These are phyloP conservation scores for Orius laevigatus DNA, from an alignment of 1,140 invertebrate species.

Conservation along the genomic window DNA sequence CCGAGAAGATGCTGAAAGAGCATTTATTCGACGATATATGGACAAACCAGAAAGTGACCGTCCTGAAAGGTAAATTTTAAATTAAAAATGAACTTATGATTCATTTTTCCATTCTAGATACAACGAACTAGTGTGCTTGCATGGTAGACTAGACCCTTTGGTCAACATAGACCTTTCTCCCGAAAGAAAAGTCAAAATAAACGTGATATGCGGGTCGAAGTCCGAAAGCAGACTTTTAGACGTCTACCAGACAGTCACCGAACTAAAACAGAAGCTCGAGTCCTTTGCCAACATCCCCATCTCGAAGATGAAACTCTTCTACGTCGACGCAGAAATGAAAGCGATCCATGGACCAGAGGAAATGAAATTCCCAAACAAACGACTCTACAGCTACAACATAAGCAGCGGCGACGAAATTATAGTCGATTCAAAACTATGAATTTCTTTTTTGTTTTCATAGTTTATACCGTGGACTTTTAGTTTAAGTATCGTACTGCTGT, in stretches of 20 bases:
- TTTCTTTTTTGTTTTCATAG: background rate
- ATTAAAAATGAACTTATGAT: background rate
- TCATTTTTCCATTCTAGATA: too few species aligned
- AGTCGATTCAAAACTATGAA: slow-evolving; percentile 38
- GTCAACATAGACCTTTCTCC: slow-evolving; percentile 71
- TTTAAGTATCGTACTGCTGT: background rate
- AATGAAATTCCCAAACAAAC: slow-evolving; percentile 72
- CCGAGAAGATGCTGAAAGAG: slow-evolving; percentile 79
- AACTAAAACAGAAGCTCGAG: slow-evolving; percentile 64
- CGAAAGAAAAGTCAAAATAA: slow-evolving; percentile 69
- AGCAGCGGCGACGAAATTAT: slow-evolving; percentile 80
- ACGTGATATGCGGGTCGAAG: slow-evolving; percentile 58
- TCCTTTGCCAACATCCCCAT: slow-evolving; percentile 59
- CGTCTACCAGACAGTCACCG: slow-evolving; percentile 35
- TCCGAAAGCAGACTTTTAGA: slow-evolving; percentile 33
- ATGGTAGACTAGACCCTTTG: slow-evolving; percentile 72
- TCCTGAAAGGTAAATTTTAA: slow-evolving; percentile 42
- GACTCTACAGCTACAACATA: slow-evolving; percentile 81
- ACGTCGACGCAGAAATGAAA: slow-evolving; percentile 50
- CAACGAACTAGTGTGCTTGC: slow-evolving; percentile 57
- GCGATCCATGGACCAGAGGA: slow-evolving; percentile 54
- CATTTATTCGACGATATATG: slow-evolving; percentile 84
- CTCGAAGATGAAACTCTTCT: slow-evolving; percentile 69
- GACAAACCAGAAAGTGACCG: slow-evolving; percentile 63
- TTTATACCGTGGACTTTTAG: background rate